Percentiles rank a stretch among this genome's conserved stretches.
These are phyloP conservation scores for Papilio gigon DNA, from an alignment of 2,888 invertebrate species.

Conservation along the genomic window DNA sequence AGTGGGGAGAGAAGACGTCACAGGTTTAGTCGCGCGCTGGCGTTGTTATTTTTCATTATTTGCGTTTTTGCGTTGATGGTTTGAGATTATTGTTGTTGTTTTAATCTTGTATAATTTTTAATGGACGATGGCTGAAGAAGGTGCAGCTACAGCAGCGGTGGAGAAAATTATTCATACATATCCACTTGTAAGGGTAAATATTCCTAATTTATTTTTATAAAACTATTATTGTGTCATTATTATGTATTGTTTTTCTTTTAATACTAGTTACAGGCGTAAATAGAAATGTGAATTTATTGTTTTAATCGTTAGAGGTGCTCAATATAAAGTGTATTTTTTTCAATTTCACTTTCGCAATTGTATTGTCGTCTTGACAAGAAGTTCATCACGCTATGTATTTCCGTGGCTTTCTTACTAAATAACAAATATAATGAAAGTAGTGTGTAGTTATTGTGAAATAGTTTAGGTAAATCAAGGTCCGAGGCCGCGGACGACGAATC, in stretches of 20 bases:
- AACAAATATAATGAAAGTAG: not conserved
- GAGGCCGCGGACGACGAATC: slow-evolving; percentile 46
- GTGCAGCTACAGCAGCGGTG: slow-evolving; percentile 64
- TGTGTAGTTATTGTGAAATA: slow-evolving; percentile 44
- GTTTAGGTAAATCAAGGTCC: slow-evolving; percentile 61
- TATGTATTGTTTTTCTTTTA: not conserved
- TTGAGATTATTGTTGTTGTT: slow-evolving; percentile 43
- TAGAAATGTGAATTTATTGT: not conserved
- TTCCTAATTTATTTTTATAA: slow-evolving; percentile 25
- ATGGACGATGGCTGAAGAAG: slow-evolving; percentile 70
- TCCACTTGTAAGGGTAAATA: slow-evolving; percentile 90
- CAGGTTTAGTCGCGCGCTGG: slow-evolving; percentile 49
- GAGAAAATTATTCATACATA: slow-evolving; percentile 91
- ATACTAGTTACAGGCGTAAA: not conserved
- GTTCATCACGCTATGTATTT: not conserved
- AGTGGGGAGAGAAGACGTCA: slow-evolving; percentile 69
- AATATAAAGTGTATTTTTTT: not conserved
- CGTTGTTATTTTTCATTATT: slow-evolving; percentile 43
- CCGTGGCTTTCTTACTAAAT: not conserved
- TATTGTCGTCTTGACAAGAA: not conserved
- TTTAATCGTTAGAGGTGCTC: not conserved
- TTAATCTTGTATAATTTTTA: slow-evolving; percentile 45
- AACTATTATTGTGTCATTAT: not conserved
- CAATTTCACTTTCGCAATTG: slow-evolving; percentile 1
- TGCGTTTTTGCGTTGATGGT: slow-evolving; percentile 16